phyloP scores from a whole-genome alignment of 2,797 vertebrate species.

The Scyliorhinus canicula region DNA sequence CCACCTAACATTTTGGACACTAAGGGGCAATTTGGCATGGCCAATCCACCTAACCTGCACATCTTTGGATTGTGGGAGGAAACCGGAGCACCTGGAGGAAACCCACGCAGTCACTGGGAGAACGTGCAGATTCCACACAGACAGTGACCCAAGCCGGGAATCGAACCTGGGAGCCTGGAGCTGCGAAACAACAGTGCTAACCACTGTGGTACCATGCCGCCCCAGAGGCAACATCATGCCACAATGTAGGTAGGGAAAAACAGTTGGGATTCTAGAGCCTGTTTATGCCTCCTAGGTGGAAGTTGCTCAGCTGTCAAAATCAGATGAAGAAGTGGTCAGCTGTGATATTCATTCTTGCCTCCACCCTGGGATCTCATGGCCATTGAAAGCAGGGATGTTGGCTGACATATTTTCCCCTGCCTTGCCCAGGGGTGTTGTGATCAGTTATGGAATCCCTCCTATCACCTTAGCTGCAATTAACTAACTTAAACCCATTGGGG shows the following conservation, averaged over 20 bases:
- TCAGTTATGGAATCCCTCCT: background rate
- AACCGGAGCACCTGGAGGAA: too few relatives aligned
- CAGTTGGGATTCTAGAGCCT: background rate
- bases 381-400: background rate
- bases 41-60: too few relatives aligned
- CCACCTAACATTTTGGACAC: too few relatives aligned
- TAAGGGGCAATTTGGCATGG: too few relatives aligned
- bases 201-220: too few relatives aligned
- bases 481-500: background rate
- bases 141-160: too few relatives aligned
- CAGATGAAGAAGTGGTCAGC: too few relatives aligned
- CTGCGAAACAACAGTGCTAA: too few relatives aligned
- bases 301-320: background rate
- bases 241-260: background rate
- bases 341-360: background rate
- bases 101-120: too few relatives aligned
- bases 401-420: background rate
- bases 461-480: background rate
- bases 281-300: background rate
- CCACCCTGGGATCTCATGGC: background rate
- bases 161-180: too few relatives aligned
- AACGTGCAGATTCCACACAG: too few relatives aligned
- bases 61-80: too few relatives aligned
- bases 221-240: background rate
- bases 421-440: background rate